A percentile compares a stretch with the other conserved stretches of the same genome.
Conservation (phyloP, 2,888 invertebrate genomes). For the Macrosiphum euphorbiae region DNA sequence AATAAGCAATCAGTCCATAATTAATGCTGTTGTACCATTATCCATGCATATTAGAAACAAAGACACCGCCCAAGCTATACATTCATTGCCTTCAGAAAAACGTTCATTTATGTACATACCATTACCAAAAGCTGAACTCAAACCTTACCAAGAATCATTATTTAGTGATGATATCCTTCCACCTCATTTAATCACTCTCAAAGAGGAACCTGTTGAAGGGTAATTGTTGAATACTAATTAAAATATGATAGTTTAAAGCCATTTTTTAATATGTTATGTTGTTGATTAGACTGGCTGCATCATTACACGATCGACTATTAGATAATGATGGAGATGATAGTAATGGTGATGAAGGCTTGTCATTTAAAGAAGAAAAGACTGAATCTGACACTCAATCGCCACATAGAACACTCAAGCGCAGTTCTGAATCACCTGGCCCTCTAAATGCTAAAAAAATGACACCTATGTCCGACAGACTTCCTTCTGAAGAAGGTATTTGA, state of each 20-base stretch:
- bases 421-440: constrained; percentile 68
- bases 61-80: constrained; percentile 32
- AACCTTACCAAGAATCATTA: constrained; percentile 80
- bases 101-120: constrained; percentile 74
- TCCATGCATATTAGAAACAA: constrained; percentile 53
- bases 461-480: constrained; percentile 57
- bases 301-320: constrained; percentile 84
- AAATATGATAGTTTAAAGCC: neutral
- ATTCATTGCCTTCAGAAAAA: constrained; percentile 55
- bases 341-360: constrained; percentile 66
- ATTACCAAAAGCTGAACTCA: constrained; percentile 79
- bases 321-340: constrained; percentile 76
- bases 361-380: constrained; percentile 62
- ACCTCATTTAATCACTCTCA: constrained; percentile 66
- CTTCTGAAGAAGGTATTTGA: constrained; percentile 64
- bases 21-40: constrained; percentile 81
- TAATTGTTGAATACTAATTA: constrained; percentile 55
- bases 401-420: constrained; percentile 67
- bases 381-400: constrained; percentile 58
- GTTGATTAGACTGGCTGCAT: constrained; percentile 78
- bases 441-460: constrained; percentile 65
- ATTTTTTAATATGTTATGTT: neutral
- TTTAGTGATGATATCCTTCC: constrained; percentile 77
- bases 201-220: constrained; percentile 69
- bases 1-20: constrained; percentile 89